Evolutionary conservation across 2,113 vertebrate species (phyloP).

Genomic region (Leptocoma aspasia): DNA sequence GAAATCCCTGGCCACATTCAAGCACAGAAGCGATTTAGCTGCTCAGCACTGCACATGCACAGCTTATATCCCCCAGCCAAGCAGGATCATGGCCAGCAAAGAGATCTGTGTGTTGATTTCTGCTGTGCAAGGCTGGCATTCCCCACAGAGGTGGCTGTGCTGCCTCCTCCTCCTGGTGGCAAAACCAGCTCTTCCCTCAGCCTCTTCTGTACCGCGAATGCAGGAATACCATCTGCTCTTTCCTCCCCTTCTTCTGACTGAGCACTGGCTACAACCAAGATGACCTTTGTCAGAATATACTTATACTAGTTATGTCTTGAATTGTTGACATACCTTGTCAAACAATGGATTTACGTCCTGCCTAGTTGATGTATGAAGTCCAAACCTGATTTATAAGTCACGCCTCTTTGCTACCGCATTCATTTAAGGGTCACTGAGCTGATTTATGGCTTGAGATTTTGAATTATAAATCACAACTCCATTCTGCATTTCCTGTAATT

Average conservation of each 20-base stretch:
- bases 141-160: not conserved
- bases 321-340: not conserved
- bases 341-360: not conserved
- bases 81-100: not conserved
- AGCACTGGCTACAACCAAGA: not conserved
- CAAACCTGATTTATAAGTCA: not conserved
- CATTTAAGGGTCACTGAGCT: not conserved
- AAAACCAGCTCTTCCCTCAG: not conserved
- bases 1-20: not conserved
- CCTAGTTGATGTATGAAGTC: not conserved
- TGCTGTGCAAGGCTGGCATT: not conserved
- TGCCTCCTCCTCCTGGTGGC: not conserved
- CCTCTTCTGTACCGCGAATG: not conserved
- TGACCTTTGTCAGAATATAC: not conserved
- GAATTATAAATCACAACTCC: not conserved
- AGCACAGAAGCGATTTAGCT: not conserved
- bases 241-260: not conserved
- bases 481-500: not conserved
- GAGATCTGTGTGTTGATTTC: not conserved
- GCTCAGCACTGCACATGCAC: not conserved
- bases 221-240: not conserved
- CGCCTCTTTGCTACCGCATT: not conserved
- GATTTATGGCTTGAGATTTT: not conserved
- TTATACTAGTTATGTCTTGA: not conserved
- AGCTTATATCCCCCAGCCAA: not conserved